Base-by-base conservation (phyloP, 2,888 invertebrate species). In the Hirudinaria manillensis region DNA sequence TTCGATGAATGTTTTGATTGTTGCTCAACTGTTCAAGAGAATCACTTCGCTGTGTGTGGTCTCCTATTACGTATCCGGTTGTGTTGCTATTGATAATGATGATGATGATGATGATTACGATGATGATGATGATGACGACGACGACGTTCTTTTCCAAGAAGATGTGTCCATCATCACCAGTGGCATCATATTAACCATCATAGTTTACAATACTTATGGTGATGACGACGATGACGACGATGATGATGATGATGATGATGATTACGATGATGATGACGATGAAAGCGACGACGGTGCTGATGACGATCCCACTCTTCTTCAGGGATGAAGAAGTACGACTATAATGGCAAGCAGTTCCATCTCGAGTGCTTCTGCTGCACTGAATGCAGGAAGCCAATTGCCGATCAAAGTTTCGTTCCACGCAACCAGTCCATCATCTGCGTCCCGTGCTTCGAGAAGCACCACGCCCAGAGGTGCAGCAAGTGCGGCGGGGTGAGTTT, bases 311-410 rank as follows among this genome's bases (percentile, higher is more conserved):
- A 45, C n/a, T n/a, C n/a, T 66, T 38, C 19, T 36, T 32, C 87
- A 98, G 98, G 99, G 81, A 98, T 97, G 87, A 98, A 99, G 90
- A 99, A 99, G 90, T 98, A 99, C 96, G 99, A 99, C 88, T 99
- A 99, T 90, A 98, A 97, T 89, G 98, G 97, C 77, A 90, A 98
- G 84, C 98, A 99, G 87, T 99, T 98, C 98, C 99, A 99, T 88
- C 98, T 99, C 89, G 94, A 97, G 87, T 99, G 99, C 85, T 99
- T 99, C 92, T 93, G 93, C 87, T 99, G 99, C 88, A 92, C 92
- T 81, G 93, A 94, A 78, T 99, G 99, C 90, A 66, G 93, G 80
- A 92, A 92, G 79, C 90, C 94, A 21, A 98, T 98, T 85, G 97
- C 98, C 81, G 98, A 97, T 83, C 95, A 95, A 89, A 94, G 94